phyloP scores from a whole-genome alignment of 2,797 vertebrate genomes.

The Apogon hyalosoma region DNA sequence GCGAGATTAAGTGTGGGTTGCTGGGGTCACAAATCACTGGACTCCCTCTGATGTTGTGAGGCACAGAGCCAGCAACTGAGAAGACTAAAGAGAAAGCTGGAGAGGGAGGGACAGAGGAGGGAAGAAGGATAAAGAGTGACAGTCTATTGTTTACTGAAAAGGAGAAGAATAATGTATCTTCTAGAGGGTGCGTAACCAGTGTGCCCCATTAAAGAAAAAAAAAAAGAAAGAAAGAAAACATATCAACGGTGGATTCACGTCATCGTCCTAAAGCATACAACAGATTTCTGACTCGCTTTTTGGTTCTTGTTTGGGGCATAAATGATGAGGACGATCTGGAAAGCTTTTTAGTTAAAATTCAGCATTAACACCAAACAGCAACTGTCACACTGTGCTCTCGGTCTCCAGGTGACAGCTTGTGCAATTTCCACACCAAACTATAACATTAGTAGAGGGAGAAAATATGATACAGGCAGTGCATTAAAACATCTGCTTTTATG shows the following conservation, averaged over 20 bases:
- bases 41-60: slow-evolving; percentile 87
- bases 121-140: slow-evolving; percentile 80
- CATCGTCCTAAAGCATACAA: slow-evolving; percentile 28
- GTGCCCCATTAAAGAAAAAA: slow-evolving; percentile 58
- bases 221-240: slow-evolving; percentile 35
- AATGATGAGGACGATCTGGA: slow-evolving; percentile 25
- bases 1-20: slow-evolving; percentile 89
- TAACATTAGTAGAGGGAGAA: slow-evolving; percentile 2
- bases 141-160: slow-evolving; percentile 81
- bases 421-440: slow-evolving; percentile 42
- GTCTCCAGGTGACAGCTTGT: slow-evolving; percentile 28
- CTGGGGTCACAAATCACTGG: slow-evolving; percentile 89
- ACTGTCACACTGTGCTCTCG: slow-evolving; percentile 26
- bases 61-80: slow-evolving; percentile 87
- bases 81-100: slow-evolving; percentile 73
- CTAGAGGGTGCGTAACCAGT: slow-evolving; percentile 67
- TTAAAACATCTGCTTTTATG: slow-evolving; percentile 41
- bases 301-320: slow-evolving; percentile 16
- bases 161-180: slow-evolving; percentile 80
- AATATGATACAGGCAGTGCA: slow-evolving; percentile 23
- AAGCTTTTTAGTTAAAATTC: slow-evolving; percentile 42
- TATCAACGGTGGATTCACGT: slow-evolving; percentile 52
- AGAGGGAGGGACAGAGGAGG: slow-evolving; percentile 78
- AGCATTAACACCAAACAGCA: slow-evolving; percentile 26
- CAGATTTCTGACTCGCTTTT: slow-evolving; percentile 33